A percentile compares a stretch with the other conserved stretches of the same genome.
These are phyloP conservation scores for Cetoscarus ocellatus DNA, from an alignment of 2,797 vertebrate genomes.

Conservation along the genomic window DNA sequence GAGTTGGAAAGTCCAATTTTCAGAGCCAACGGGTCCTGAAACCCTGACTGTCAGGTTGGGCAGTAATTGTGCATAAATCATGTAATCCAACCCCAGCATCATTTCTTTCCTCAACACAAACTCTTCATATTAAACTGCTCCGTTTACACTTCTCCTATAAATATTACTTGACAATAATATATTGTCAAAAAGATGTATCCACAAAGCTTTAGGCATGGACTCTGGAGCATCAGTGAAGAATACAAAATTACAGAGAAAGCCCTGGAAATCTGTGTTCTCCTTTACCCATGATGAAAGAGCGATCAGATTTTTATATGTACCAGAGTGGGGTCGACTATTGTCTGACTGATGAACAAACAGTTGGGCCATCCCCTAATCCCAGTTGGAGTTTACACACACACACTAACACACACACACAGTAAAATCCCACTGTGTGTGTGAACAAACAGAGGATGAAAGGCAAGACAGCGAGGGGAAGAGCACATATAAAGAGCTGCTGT, in stretches of 20 bases:
- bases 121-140: no score
- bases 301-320: conserved; percentile 75
- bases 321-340: conserved; percentile 75
- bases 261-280: conserved; percentile 41
- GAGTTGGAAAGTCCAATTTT: no score
- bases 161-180: no score
- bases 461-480: conserved; percentile 82
- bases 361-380: conserved; percentile 80
- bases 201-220: not conserved
- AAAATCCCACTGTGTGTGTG: conserved; percentile 82
- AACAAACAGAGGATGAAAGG: conserved; percentile 86
- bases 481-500: conserved; percentile 86
- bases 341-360: conserved; percentile 85
- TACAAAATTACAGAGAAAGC: conserved; percentile 29
- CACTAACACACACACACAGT: conserved; percentile 42
- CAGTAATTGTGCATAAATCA: no score
- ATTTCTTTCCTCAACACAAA: no score
- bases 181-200: not conserved
- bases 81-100: no score
- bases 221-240: conserved; percentile 25
- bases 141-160: no score
- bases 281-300: conserved; percentile 67
- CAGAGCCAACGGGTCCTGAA: no score
- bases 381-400: conserved; percentile 72
- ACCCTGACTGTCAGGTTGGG: no score